Base-by-base conservation (phyloP, 2,113 vertebrate genomes). In the Mola mola region DNA sequence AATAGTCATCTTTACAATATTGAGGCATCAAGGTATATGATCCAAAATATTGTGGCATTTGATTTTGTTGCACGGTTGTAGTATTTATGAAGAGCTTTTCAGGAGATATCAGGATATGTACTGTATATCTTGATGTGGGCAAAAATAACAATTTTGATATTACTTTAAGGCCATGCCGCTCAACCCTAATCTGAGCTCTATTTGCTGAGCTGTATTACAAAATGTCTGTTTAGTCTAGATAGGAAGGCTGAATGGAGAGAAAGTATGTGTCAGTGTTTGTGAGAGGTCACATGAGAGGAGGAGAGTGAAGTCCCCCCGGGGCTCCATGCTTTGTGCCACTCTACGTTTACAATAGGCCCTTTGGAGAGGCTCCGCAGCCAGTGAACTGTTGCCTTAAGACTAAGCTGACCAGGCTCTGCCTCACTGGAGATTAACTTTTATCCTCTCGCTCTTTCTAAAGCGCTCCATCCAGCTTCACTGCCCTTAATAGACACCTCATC, bases 331-430 rank as follows among this genome's bases (percentile, higher is more conserved):
- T 87, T 82, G 74, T 85, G 66, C 81, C 68, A 68, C 10, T 81
- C 66, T 72, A 70, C 65, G 34, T 83, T 80, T 66, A 88, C 84
- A 88, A 87, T 81, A 76, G 77, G 76, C 75, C 77, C 82, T 83
- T 81, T 84, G 75, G 66, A 79, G 70, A 74, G 71, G 67, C 67
- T 83, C 83, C 72, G 77, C 72, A 82, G 75, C 56, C 73, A 71
- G 51, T 84, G 66, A 82, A 81, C 82, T 68, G 63, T 63, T 69
- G 49, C 70, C 78, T 87, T 88, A 75, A 79, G 51, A 67, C 63
- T 37, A 20, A 61, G 37, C 73, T 67, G 75, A 78, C 67, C 43
- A 24, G 69, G 64, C 69, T 69, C 56, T 73, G 66, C 71, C 72
- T 79, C 66, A 60, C 52, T 75, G 40, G 36, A 79, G 82, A 69